phyloP scores from a whole-genome alignment of 2,113 vertebrate species.

The Festucalex cinctus region DNA sequence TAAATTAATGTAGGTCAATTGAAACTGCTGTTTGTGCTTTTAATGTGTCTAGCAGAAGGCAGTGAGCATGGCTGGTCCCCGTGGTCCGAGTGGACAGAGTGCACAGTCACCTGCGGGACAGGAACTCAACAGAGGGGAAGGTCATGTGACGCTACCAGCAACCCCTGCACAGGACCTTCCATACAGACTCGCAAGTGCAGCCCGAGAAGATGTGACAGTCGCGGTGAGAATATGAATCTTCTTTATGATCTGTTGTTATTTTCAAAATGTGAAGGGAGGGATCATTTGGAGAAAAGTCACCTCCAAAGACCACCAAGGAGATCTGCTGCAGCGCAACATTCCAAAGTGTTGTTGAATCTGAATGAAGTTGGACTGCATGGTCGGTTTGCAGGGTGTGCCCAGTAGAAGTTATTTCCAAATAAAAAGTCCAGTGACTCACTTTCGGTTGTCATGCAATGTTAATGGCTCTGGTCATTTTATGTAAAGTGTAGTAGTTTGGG shows the following conservation, averaged over 20 bases:
- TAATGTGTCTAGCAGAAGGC: constrained; percentile 69
- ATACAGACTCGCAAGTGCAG: constrained; percentile 95
- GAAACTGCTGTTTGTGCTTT: neutral
- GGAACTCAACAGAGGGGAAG: constrained; percentile 97
- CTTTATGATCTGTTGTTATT: neutral
- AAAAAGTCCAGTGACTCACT: constrained; percentile 42
- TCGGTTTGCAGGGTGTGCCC: constrained; percentile 43
- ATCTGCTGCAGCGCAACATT: constrained; percentile 21
- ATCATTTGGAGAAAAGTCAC: constrained; percentile 21
- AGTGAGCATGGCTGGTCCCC: constrained; percentile 93
- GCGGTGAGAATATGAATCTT: constrained; percentile 76
- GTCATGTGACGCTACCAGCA: constrained; percentile 94
- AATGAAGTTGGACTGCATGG: constrained; percentile 30
- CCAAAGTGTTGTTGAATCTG: constrained; percentile 3
- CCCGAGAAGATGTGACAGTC: constrained; percentile 87
- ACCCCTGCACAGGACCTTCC: constrained; percentile 86
- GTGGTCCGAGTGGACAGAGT: constrained; percentile 98
- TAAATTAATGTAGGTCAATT: neutral
- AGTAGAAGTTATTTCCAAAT: constrained; percentile 36
- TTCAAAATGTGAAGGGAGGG: neutral
- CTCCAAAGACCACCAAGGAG: constrained; percentile 22
- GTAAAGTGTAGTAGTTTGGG: neutral
- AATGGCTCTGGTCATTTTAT: constrained; percentile 19
- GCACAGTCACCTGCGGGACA: constrained; percentile 88
- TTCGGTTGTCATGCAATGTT: constrained; percentile 18